Evolutionary conservation across 2,888 invertebrate genomes (phyloP).

Genomic region (Ormyrus thymus): DNA sequence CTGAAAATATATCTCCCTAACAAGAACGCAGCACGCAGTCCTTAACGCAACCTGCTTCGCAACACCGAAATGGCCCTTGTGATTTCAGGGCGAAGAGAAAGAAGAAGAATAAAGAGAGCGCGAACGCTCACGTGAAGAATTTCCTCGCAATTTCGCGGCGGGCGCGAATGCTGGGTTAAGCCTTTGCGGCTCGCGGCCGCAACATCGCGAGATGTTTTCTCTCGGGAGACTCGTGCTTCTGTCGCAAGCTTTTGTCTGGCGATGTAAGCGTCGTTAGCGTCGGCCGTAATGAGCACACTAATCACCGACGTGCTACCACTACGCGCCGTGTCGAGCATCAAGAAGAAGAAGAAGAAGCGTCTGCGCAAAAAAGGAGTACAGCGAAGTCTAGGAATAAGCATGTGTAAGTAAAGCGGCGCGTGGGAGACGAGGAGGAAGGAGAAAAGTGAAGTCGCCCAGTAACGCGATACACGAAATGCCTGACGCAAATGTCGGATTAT

Average conservation of each 20-base stretch:
- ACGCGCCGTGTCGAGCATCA: conserved; percentile 18
- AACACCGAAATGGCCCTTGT: no score
- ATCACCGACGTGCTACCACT: conserved; percentile 68
- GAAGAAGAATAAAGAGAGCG: no score
- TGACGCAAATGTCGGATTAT: conserved; percentile 12
- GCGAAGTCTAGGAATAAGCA: conserved; percentile 31
- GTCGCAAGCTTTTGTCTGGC: conserved; percentile 66
- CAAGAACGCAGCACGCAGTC: background rate
- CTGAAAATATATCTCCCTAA: background rate
- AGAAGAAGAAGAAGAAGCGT: conserved; percentile 40
- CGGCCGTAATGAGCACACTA: conserved; percentile 73
- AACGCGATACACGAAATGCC: background rate
- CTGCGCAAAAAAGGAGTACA: conserved; percentile 37
- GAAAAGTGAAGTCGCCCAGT: background rate
- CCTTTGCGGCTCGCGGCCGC: background rate
- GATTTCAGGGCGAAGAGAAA: no score
- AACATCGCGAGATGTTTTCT: conserved; percentile 22
- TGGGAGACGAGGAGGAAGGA: no score
- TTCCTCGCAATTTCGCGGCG: conserved; percentile 24
- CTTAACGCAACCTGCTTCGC: background rate
- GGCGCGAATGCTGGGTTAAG: conserved; percentile 21
- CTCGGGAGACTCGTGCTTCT: conserved; percentile 42
- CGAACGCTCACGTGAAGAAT: conserved; percentile 17
- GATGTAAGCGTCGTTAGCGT: conserved; percentile 73
- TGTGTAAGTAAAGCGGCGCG: conserved; percentile 11